Base-by-base conservation (phyloP, 2,113 vertebrate genomes). In the Lipophrys pholis region DNA sequence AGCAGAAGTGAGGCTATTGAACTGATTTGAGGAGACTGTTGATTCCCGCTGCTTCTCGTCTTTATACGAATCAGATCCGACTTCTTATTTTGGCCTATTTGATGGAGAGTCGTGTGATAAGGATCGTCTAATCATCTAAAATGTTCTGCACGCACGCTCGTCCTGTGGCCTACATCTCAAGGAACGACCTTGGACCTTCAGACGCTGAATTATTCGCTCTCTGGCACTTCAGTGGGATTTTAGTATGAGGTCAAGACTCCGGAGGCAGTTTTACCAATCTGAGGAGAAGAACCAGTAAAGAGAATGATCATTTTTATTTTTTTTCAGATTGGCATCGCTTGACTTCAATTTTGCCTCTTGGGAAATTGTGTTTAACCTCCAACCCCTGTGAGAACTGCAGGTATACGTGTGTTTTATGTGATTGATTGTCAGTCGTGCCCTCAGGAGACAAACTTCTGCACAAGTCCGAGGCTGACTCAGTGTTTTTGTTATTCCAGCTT, bases 161-260 rank as follows among this genome's bases (percentile, higher is more conserved):
- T 64, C 52, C 41, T 36, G 45, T 6, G 36, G 10, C 35, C 54
- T 65, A 60, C 61, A 66, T 65, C 54, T 40, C 35, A 58, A 66
- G 36, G 7, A 6, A 35, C 16, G 7, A 39, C 21, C 11, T 8
- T 50, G 60, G 14, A 46, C 6, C 15, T 38, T 67, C 41, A 40
- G 52, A 53, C 7, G 5, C 16, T 61, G 50, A 73, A 14, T 73
- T 53, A 60, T 66, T 59, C 49, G 15, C 43, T 64, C 51, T 40
- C 17, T 46, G 16, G 38, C n/a, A 71, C 65, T 58, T 12, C 7
- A 45, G 45, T 2, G 49, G 10, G 11, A 58, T 7, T 30, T 56
- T 40, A 56, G 14, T 52, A 14, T 52, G 65, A 69, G 49, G 59
- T 56, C 52, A 55, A 48, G 41, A 53, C 38, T 56, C 35, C 7